phyloP scores from a whole-genome alignment of 2,888 invertebrate species.

The Rhodophaea formosa region DNA sequence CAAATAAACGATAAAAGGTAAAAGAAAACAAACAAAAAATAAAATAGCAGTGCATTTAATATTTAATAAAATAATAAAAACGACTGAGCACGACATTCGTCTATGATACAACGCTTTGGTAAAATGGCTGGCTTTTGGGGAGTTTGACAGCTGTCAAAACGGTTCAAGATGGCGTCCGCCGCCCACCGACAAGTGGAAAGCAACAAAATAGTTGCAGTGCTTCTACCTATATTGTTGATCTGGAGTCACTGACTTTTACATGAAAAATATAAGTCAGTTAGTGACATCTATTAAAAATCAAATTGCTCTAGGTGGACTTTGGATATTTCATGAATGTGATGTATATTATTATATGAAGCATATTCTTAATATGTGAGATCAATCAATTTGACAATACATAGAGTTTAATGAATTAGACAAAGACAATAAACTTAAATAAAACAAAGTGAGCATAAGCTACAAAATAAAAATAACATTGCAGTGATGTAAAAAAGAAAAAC shows the following conservation, averaged over 20 bases:
- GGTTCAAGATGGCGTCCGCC: background rate
- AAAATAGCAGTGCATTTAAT: conserved; percentile 73
- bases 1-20: conserved; percentile 31
- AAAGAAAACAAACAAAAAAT: conserved; percentile 47
- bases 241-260: no score
- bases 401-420: background rate
- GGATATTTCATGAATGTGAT: no score
- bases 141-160: conserved; percentile 3
- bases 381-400: background rate
- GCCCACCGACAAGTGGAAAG: background rate
- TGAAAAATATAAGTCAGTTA: no score
- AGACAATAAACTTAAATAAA: background rate
- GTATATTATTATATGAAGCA: no score
- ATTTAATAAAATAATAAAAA: conserved; percentile 48
- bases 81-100: conserved; percentile 52
- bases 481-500: background rate
- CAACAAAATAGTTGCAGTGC: background rate
- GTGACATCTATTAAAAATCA: no score
- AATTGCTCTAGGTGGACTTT: no score
- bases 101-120: conserved; percentile 46
- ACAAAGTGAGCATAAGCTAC: no score
- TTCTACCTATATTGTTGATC: background rate
- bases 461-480: no score
- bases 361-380: background rate
- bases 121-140: conserved; percentile 38